Conservation (phyloP, 1,140 invertebrate species). For the Liolophura sinensis region DNA sequence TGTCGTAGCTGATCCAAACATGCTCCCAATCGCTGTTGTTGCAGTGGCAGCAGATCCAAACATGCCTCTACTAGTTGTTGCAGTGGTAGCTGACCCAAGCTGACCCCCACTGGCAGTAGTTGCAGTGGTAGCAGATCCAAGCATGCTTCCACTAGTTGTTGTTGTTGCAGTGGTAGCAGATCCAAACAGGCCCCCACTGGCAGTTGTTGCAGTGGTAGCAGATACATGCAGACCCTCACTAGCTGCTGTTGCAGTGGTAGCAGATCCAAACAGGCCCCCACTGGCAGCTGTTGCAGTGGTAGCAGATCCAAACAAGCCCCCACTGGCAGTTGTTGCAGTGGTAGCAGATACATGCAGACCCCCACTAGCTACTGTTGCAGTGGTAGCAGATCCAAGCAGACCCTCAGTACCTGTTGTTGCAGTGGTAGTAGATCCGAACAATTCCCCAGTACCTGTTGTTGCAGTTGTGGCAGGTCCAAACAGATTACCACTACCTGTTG, state of each 20-base stretch:
- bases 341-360: slow-evolving; percentile 1
- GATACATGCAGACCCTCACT: not conserved
- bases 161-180: slow-evolving; percentile 1
- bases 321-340: not conserved
- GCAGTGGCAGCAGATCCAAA: not conserved
- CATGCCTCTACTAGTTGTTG: not conserved
- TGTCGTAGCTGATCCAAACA: not conserved
- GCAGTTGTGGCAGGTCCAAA: slow-evolving; percentile 1
- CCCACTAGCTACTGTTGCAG: not conserved
- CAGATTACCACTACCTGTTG: not conserved
- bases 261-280: slow-evolving; percentile 5
- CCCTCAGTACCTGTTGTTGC: not conserved
- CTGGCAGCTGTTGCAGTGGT: slow-evolving; percentile 6
- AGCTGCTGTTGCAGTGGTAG: slow-evolving; percentile 1
- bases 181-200: slow-evolving; percentile 3
- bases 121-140: slow-evolving; percentile 1
- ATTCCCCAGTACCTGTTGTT: not conserved
- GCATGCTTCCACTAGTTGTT: slow-evolving; percentile 1
- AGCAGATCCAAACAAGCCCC: slow-evolving; percentile 5
- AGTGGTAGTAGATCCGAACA: not conserved
- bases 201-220: not conserved
- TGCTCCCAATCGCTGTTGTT: not conserved
- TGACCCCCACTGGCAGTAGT: not conserved
- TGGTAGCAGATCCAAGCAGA: not conserved
- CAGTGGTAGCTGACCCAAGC: not conserved